Evolutionary conservation across 1,140 invertebrate genomes (phyloP), one percentile per base, ranked within the genome.

Genomic region (Leptonema lineaticorne): DNA sequence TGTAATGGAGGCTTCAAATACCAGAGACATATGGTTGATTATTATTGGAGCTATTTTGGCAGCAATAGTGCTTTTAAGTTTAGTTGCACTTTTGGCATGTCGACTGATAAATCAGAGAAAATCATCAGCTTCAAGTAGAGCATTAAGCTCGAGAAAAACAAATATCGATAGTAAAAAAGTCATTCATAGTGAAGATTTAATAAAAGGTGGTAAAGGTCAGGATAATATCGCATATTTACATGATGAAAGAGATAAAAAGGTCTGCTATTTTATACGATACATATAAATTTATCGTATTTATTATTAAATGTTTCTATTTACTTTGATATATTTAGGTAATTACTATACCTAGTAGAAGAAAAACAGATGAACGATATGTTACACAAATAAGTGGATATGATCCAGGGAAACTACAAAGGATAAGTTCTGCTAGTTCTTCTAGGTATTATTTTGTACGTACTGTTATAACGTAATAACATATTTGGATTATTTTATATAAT

Each of bases 11-110:
- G 79, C 83, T 24, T 83, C 45, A n/a, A 76, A 76, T 0, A 74
- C 79, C 8, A 78, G 86, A 67, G 87, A 88, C 30, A 86, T 86
- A 0, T 87, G 86, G 80, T 74, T 88, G n/a, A 79, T 89, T 1
- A 82, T 89, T 28, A 85, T 86, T 4, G 84, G 84, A 4, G 85
- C 85, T 1, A 79, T 86, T 18, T 81, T 86, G 5, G 86, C 86
- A 0, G 70, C 91, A 0, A 74, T 90, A 9, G 74, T 92, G 0
- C 71, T 92, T 50, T 75, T 89, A 0, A 75, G 91, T 0, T 73
- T 91, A 1, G 70, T 90, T 1, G 79, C 82, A 0, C 80, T 90
- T 16, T 73, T 92, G n/a, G 77, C 84, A 0, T 83, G 89, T 48
- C 75, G 85, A 16, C 72, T 87, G 8, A 84, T 85, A 0, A 78